These are phyloP conservation scores for Denticeps clupeoides DNA, from an alignment of 2,797 vertebrate species.

Conservation along the genomic window DNA sequence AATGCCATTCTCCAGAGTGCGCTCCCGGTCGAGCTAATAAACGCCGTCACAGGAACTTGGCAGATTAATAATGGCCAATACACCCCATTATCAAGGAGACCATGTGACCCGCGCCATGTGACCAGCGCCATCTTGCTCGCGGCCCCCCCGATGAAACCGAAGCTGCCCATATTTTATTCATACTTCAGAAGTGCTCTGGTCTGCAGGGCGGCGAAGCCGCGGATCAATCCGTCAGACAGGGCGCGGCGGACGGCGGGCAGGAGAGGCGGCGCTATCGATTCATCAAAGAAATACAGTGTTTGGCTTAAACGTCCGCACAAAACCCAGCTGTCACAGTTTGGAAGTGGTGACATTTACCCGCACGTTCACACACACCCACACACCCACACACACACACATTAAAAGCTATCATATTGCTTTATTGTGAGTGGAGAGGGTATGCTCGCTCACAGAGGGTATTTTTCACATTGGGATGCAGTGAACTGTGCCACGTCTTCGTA, in stretches of 20 bases:
- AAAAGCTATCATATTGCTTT: slow-evolving; percentile 44
- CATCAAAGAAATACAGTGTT: slow-evolving; percentile 60
- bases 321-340: slow-evolving; percentile 52
- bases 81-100: too few species aligned
- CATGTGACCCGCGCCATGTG: slow-evolving; percentile 39
- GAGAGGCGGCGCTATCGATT: slow-evolving; percentile 61
- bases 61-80: too few species aligned
- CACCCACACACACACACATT: slow-evolving; percentile 21
- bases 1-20: slow-evolving; percentile 53
- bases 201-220: slow-evolving; percentile 28
- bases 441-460: slow-evolving; percentile 38
- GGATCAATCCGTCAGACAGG: slow-evolving; percentile 36
- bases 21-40: slow-evolving; percentile 52
- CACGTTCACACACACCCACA: slow-evolving; percentile 29
- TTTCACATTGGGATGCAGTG: slow-evolving; percentile 31
- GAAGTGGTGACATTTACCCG: slow-evolving; percentile 43
- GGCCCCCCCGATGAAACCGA: slow-evolving; percentile 46
- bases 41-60: too few species aligned
- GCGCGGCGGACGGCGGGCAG: slow-evolving; percentile 36
- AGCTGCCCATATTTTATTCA: slow-evolving; percentile 65
- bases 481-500: slow-evolving; percentile 10
- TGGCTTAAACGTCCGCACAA: slow-evolving; percentile 59
- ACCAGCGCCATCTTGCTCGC: slow-evolving; percentile 7
- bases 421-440: slow-evolving; percentile 40
- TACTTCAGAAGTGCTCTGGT: slow-evolving; percentile 52